Base-by-base conservation (phyloP, 2,113 vertebrate genomes). In the Thunnus maccoyii region DNA sequence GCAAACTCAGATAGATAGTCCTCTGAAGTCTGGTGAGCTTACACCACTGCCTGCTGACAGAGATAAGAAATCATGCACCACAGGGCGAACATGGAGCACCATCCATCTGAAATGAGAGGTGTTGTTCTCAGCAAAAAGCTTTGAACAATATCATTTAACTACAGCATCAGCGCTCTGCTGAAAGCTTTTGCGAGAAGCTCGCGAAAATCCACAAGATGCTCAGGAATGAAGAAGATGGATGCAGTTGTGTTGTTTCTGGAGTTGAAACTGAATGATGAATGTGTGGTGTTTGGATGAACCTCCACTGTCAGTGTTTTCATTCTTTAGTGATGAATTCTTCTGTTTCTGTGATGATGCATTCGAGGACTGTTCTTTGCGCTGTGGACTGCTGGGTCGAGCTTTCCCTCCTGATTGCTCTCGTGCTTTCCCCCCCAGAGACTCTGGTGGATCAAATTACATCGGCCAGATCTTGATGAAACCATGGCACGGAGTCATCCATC, bases 41-140 rank as follows among this genome's bases (percentile, higher is more conserved):
- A 61, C 60, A 51, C 57, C 76, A 70, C 61, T 30, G 80, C 74
- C 82, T 84, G 82, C 62, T 54, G 78, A 74, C 75, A 69, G 60
- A 88, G 86, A 91, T 89, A 84, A 89, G 85, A 79, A 78, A 85
- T 91, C 88, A 85, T 60, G 36, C 51, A 75, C 72, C 72, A 41
- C 50, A 17, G 72, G 76, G 61, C 22, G 12, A 76, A 79, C 72
- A 18, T 12, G 10, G 46, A 32, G 41, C 73, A 11, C 30, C 88
- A 86, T 88, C 82, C 69, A n/a, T 91, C 83, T 78, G 51, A 51
- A 67, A 76, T 48, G 55, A 86, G 70, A 85, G 65, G 51, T 78
- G 73, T 63, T 76, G 69, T 68, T 85, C 80, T 88, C 74, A 57
- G 68, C 86, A 86, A 65, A 66, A 82, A 81, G 15, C 54, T 57